Evolutionary conservation across 37 sponge, comb jelly and placozoan genomes (phyloP).

Genomic region (Hormiphora californensis): DNA sequence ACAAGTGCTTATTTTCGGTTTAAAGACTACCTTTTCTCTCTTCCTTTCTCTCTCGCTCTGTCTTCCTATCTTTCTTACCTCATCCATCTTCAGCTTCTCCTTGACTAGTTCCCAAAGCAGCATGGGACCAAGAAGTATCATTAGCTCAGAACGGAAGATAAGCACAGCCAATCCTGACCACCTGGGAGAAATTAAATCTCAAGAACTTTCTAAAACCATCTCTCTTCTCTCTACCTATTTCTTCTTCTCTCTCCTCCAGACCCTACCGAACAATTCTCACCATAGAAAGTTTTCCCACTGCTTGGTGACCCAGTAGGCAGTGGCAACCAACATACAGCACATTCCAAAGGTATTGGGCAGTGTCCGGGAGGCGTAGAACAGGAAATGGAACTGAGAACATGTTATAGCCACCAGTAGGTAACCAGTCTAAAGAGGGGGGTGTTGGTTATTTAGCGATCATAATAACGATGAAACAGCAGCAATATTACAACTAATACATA

Average conservation of each 20-base stretch:
- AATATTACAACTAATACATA: no score
- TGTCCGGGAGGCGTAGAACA: constrained; percentile 91
- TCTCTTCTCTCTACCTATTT: no score
- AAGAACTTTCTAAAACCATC: no score
- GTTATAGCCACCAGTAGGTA: constrained; percentile 63
- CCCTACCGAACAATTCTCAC: constrained; percentile 2
- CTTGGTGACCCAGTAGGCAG: constrained; percentile 68
- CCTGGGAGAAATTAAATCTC: no score
- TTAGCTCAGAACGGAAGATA: constrained; percentile 76
- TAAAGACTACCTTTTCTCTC: no score
- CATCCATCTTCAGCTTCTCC: constrained; percentile 42
- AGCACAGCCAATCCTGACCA: constrained; percentile 71
- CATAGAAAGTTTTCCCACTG: constrained; percentile 38
- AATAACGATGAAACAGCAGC: no score
- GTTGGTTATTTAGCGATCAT: no score
- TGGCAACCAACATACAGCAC: constrained; percentile 61
- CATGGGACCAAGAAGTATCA: constrained; percentile 68
- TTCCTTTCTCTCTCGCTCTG: no score
- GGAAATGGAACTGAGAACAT: constrained; percentile 86
- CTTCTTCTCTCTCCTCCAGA: no score
- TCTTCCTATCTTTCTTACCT: no score
- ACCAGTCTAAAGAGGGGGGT: constrained; percentile 45
- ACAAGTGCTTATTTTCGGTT: no score
- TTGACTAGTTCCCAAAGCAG: constrained; percentile 63
- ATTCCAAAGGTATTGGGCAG: constrained; percentile 96